Conservation (phyloP, 2,113 vertebrate species). For the Trematomus loennbergii region DNA sequence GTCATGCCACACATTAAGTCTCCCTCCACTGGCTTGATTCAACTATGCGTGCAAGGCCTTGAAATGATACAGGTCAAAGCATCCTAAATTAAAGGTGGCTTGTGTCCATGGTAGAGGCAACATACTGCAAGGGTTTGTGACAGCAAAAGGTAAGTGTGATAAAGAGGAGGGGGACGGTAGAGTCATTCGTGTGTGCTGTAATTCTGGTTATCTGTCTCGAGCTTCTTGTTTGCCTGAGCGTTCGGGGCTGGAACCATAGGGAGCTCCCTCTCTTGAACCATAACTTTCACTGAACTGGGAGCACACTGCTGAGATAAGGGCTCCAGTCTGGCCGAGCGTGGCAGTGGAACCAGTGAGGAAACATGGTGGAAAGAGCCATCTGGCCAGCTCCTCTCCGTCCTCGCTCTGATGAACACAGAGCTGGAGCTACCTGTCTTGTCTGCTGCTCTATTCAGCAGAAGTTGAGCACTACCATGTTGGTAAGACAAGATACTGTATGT, state of each 20-base stretch:
- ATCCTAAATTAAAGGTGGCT: constrained; percentile 25
- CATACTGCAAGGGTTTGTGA: neutral
- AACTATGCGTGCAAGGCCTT: constrained; percentile 38
- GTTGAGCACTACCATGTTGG: constrained; percentile 45
- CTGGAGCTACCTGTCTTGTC: constrained; percentile 71
- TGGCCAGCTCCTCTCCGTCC: constrained; percentile 66
- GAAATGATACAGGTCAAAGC: constrained; percentile 53
- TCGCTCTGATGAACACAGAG: constrained; percentile 75
- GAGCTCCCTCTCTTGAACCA: constrained; percentile 51
- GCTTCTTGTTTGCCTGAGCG: constrained; percentile 64
- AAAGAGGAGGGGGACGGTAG: constrained; percentile 40
- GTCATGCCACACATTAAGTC: constrained; percentile 6
- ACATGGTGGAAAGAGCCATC: constrained; percentile 76
- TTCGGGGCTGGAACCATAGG: constrained; percentile 66
- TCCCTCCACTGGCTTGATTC: constrained; percentile 26
- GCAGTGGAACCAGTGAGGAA: constrained; percentile 64
- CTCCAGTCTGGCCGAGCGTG: constrained; percentile 54
- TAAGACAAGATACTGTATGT: constrained; percentile 49
- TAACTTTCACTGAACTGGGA: constrained; percentile 67
- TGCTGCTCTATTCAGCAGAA: constrained; percentile 57
- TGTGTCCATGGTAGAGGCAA: constrained; percentile 4
- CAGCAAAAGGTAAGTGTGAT: constrained; percentile 48
- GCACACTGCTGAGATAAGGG: constrained; percentile 73
- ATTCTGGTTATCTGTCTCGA: constrained; percentile 68
- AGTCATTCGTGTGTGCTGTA: constrained; percentile 53